Percentiles rank a stretch among this genome's conserved stretches.
These are phyloP conservation scores for Enhydra lutris DNA, from an alignment of 2,113 vertebrate genomes.

Conservation along the genomic window DNA sequence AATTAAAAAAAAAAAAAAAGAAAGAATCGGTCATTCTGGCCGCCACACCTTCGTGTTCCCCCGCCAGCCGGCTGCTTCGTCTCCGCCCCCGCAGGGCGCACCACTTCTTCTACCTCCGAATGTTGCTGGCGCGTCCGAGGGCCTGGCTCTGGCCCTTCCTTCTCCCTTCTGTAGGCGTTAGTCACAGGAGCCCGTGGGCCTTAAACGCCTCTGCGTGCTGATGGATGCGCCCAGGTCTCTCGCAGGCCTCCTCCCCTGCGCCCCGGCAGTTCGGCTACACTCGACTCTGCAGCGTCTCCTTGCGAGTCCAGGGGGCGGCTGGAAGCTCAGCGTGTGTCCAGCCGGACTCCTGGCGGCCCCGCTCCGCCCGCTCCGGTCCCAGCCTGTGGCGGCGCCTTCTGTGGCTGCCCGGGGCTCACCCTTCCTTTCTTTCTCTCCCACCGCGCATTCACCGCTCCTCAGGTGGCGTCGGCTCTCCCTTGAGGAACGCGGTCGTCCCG, in stretches of 20 bases:
- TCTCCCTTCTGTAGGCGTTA: neutral
- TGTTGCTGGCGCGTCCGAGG: accelerated
- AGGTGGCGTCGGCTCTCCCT: neutral
- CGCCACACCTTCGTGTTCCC: too few relatives aligned
- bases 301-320: neutral
- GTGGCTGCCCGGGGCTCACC: neutral
- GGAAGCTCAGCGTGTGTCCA: too few relatives aligned
- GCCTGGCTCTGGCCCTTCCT: neutral
- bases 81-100: accelerated
- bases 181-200: neutral
- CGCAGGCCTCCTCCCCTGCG: neutral
- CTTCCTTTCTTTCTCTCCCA: neutral
- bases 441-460: accelerated
- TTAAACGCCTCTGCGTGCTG: neutral
- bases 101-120: neutral
- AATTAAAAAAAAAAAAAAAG: too few relatives aligned
- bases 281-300: neutral
- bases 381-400: too few relatives aligned
- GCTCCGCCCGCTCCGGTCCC: neutral
- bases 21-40: neutral
- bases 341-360: neutral
- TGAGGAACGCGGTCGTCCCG: accelerated
- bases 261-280: neutral
- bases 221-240: too few relatives aligned
- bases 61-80: neutral